Percentiles rank a stretch among this genome's conserved stretches.
These are phyloP conservation scores for Nomada flava DNA, from an alignment of 2,888 invertebrate genomes.

Conservation along the genomic window DNA sequence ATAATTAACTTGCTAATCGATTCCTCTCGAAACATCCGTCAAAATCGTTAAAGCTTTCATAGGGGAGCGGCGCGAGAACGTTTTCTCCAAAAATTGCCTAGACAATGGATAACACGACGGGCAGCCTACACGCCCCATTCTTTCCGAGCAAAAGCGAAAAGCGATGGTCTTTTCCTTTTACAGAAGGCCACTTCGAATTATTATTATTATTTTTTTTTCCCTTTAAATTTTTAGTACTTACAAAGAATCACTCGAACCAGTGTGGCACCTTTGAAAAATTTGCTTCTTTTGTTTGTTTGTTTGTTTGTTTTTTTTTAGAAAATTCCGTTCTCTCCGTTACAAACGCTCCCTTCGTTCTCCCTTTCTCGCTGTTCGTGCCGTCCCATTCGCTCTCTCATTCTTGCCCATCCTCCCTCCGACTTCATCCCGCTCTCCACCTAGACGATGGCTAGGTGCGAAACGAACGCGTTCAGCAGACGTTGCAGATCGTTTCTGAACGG, in stretches of 20 bases:
- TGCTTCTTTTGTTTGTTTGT: slow-evolving; percentile 27
- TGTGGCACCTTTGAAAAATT: slow-evolving; percentile 63
- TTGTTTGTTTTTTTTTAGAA: slow-evolving; percentile 42
- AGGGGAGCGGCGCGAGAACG: slow-evolving; percentile 67
- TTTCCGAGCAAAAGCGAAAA: slow-evolving; percentile 76
- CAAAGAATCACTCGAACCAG: slow-evolving; percentile 74
- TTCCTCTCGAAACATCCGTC: slow-evolving; percentile 21
- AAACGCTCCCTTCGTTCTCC: slow-evolving; percentile 18
- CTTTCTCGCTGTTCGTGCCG: not conserved
- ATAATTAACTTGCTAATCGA: slow-evolving; percentile 53
- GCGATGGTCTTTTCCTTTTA: slow-evolving; percentile 77
- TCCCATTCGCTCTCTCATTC: slow-evolving; percentile 34
- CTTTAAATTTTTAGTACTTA: slow-evolving; percentile 75
- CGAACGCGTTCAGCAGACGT: slow-evolving; percentile 45
- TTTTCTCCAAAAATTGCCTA: slow-evolving; percentile 59
- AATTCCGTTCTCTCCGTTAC: slow-evolving; percentile 43
- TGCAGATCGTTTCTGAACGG: slow-evolving; percentile 42
- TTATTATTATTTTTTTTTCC: slow-evolving; percentile 67
- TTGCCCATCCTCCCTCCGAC: slow-evolving; percentile 11
- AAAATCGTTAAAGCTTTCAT: slow-evolving; percentile 45
- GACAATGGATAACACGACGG: slow-evolving; percentile 62
- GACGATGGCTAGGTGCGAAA: slow-evolving; percentile 9
- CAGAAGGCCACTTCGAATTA: slow-evolving; percentile 84
- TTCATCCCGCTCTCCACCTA: slow-evolving; percentile 10
- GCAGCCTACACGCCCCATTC: slow-evolving; percentile 51